Conservation (phyloP, 2,888 invertebrate species). For the Caenorhabditis sinica region DNA sequence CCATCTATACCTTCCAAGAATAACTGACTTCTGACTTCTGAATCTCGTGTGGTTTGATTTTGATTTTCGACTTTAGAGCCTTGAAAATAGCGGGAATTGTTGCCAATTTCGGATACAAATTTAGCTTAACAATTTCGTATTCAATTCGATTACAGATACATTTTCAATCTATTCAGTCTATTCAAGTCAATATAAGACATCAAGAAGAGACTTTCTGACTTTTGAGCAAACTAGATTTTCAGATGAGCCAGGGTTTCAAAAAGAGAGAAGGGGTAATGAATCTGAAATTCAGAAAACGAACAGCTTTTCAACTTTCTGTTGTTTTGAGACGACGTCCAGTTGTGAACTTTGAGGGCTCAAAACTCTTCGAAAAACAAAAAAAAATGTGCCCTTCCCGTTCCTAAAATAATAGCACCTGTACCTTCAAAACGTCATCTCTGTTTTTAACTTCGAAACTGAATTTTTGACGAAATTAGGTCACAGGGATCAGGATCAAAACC, state of each 20-base stretch:
- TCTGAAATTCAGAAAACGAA: neutral
- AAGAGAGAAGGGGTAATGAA: neutral
- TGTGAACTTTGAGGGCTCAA: constrained; percentile 3
- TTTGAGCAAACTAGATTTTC: neutral
- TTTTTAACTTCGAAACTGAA: neutral
- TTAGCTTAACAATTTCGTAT: neutral
- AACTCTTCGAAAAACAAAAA: neutral
- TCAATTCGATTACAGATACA: constrained; percentile 5
- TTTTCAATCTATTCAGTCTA: constrained; percentile 16
- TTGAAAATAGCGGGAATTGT: neutral
- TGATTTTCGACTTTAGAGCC: neutral
- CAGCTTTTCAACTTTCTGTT: neutral
- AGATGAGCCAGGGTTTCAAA: neutral
- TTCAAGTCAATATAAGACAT: constrained; percentile 16
- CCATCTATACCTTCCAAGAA: neutral
- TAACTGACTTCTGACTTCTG: constrained; percentile 18
- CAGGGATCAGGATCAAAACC: constrained; percentile 1
- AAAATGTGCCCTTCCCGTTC: neutral
- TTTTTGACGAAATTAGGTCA: neutral
- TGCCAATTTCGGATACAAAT: neutral
- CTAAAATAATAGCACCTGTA: constrained; percentile 14
- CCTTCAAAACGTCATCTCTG: neutral
- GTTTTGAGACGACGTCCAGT: neutral
- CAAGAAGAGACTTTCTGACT: neutral
- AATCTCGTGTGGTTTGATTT: constrained; percentile 6